A percentile compares a stretch with the other conserved stretches of the same genome.
These are phyloP conservation scores for Motacilla alba DNA, from an alignment of 2,113 vertebrate species.

Conservation along the genomic window DNA sequence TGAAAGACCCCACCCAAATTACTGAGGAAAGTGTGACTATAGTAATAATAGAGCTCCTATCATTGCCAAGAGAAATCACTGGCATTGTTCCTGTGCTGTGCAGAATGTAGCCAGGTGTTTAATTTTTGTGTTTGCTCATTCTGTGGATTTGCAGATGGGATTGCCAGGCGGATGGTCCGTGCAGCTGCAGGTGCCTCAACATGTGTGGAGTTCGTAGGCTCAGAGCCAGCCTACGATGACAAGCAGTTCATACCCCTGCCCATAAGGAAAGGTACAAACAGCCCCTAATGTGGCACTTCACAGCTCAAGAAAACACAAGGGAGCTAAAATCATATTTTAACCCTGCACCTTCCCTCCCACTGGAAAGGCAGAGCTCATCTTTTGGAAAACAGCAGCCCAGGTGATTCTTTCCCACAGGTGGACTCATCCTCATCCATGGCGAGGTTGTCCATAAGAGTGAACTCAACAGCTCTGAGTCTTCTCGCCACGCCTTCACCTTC, in stretches of 20 bases:
- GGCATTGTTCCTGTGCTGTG: neutral
- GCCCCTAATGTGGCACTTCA: fast-evolving
- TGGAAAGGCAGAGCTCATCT: neutral
- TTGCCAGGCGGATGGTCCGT: constrained; percentile 86
- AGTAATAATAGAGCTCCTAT: neutral
- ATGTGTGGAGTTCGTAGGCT: constrained; percentile 80
- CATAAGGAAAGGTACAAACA: constrained; percentile 82
- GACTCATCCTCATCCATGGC: constrained; percentile 87
- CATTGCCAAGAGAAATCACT: neutral
- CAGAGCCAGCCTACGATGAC: constrained; percentile 72
- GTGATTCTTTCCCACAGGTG: constrained; percentile 70
- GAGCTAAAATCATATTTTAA: neutral
- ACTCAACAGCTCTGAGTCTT: constrained; percentile 78
- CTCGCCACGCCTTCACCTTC: constrained; percentile 90
- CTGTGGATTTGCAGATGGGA: constrained; percentile 74
- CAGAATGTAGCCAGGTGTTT: neutral
- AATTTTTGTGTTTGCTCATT: neutral
- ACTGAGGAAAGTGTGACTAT: neutral
- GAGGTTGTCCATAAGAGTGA: constrained; percentile 93
- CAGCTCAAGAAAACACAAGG: neutral
- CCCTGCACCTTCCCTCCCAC: neutral
- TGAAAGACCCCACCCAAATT: neutral
- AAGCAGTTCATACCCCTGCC: constrained; percentile 80
- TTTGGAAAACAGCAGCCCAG: neutral
- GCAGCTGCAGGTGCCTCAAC: constrained; percentile 70